phyloP scores from a whole-genome alignment of 2,797 vertebrate species.

The Propithecus deckenii region DNA sequence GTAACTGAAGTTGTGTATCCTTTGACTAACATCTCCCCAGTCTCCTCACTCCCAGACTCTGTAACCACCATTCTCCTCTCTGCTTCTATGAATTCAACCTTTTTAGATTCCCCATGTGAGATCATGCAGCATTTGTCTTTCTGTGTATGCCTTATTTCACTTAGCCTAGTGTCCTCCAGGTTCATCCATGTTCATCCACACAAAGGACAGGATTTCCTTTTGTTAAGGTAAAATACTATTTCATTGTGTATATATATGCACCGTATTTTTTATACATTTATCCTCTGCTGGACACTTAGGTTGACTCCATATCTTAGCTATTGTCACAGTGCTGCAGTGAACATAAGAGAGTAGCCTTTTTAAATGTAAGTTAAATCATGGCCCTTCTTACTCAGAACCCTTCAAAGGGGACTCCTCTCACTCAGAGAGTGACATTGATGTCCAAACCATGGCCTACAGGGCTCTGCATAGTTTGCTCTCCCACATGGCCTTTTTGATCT shows the following conservation, averaged over 20 bases:
- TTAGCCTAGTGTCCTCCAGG: background rate
- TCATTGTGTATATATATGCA: background rate
- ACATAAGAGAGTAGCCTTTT: background rate
- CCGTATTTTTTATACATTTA: background rate
- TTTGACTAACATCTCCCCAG: background rate
- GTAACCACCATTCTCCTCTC: background rate
- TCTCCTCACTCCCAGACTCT: too few relatives aligned
- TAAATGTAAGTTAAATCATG: background rate
- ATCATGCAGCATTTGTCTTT: background rate
- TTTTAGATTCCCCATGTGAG: background rate
- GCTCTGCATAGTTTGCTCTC: background rate
- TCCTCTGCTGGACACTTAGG: background rate
- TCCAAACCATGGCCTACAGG: fast-evolving
- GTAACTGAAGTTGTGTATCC: background rate
- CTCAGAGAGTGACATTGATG: background rate
- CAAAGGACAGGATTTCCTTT: background rate
- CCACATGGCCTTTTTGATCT: background rate
- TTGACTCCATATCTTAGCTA: background rate
- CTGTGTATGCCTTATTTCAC: background rate
- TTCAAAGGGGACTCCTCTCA: background rate
- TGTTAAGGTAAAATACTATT: background rate
- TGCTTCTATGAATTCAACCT: background rate
- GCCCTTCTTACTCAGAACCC: background rate
- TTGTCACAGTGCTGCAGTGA: background rate
- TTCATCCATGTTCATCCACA: background rate